Evolutionary conservation across 2,888 invertebrate species (phyloP).

Genomic region (Nebria salina): DNA sequence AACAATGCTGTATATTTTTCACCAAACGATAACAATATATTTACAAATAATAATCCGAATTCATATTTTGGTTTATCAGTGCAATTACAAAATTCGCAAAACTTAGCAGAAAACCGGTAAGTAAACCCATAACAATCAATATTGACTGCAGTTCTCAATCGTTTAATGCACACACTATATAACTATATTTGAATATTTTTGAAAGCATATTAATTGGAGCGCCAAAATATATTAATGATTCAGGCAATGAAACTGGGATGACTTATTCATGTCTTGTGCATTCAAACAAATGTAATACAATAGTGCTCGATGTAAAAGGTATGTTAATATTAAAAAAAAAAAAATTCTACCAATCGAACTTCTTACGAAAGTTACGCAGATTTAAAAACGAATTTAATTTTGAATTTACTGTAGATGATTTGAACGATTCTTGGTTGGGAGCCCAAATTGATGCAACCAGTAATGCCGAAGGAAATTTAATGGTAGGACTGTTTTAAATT

Average conservation of each 20-base stretch:
- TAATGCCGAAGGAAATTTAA: slow-evolving; percentile 4
- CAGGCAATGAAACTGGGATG: slow-evolving; percentile 8
- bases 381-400: neutral
- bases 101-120: slow-evolving; percentile 6
- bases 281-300: slow-evolving; percentile 19
- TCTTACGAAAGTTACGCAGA: neutral
- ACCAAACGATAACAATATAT: slow-evolving; percentile 5
- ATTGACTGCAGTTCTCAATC: neutral
- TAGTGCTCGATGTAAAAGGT: slow-evolving; percentile 19
- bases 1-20: slow-evolving; percentile 21
- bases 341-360: too few species aligned
- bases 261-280: slow-evolving; percentile 24
- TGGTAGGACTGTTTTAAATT: neutral
- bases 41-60: neutral
- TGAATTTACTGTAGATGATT: neutral
- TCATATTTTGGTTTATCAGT: slow-evolving; percentile 49
- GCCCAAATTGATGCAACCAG: neutral
- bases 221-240: slow-evolving; percentile 18
- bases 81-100: slow-evolving; percentile 43
- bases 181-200: neutral
- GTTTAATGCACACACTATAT: too few species aligned
- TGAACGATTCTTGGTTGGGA: slow-evolving; percentile 9
- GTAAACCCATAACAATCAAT: neutral
- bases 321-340: neutral
- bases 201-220: slow-evolving; percentile 46